Conservation (phyloP, 2,113 vertebrate genomes). For the Mustela nigripes region DNA sequence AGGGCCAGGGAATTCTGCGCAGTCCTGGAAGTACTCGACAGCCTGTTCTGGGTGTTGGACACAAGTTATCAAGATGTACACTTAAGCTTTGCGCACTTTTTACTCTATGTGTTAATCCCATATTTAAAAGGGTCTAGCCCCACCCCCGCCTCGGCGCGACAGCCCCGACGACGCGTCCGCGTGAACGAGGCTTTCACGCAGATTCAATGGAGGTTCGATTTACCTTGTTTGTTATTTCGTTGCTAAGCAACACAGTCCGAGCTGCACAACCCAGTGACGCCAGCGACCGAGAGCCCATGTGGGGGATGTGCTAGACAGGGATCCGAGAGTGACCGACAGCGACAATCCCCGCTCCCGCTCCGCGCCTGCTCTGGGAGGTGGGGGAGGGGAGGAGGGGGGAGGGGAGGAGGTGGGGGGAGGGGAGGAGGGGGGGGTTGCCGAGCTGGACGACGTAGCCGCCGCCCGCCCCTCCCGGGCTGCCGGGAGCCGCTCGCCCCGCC, state of each 20-base stretch:
- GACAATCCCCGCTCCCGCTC: not conserved
- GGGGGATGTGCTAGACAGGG: not conserved
- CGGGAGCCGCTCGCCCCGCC: not conserved
- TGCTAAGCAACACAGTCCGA: constrained; percentile 66
- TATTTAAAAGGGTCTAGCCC: not conserved
- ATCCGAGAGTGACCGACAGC: not conserved
- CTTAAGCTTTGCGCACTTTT: not conserved
- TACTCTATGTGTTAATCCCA: not conserved
- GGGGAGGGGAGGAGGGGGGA: too few relatives aligned
- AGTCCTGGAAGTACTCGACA: not conserved
- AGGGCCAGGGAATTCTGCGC: not conserved
- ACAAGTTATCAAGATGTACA: not conserved
- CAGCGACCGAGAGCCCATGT: not conserved
- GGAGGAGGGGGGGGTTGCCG: too few relatives aligned
- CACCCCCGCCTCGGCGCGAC: not conserved
- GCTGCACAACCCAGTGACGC: not conserved
- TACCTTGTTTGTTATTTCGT: constrained; percentile 55
- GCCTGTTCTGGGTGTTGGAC: not conserved
- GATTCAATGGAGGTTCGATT: constrained; percentile 24
- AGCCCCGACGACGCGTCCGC: not conserved
- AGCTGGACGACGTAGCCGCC: not conserved
- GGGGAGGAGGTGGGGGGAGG: not conserved
- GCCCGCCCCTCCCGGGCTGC: not conserved
- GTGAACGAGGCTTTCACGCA: not conserved
- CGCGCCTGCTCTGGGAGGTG: not conserved